Evolutionary conservation across 2,888 invertebrate species (phyloP).

Genomic region (Phragmatobia fuliginosa): DNA sequence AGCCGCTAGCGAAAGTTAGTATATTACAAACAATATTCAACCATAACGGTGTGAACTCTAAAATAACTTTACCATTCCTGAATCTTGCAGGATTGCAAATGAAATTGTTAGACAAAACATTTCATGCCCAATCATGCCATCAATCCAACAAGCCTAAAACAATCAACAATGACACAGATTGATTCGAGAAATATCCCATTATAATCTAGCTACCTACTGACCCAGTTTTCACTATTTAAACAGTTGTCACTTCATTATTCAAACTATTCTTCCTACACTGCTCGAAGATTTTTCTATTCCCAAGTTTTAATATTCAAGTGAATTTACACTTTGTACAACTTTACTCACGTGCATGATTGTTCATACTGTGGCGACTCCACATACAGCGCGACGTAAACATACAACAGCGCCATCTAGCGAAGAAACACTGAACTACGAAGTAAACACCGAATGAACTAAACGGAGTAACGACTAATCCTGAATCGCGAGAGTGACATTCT

Average conservation of each 20-base stretch:
- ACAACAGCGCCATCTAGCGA: too few relatives aligned
- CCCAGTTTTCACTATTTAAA: conserved; percentile 17
- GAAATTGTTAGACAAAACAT: conserved; percentile 5
- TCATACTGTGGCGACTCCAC: too few relatives aligned
- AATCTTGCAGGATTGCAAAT: not conserved
- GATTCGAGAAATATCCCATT: not conserved
- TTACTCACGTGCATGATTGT: too few relatives aligned
- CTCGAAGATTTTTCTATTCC: not conserved
- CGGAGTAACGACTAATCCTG: too few relatives aligned
- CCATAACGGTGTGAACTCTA: not conserved
- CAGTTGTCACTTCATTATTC: conserved; percentile 12
- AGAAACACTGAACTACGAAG: too few relatives aligned
- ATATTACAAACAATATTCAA: too few relatives aligned
- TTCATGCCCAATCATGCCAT: conserved; percentile 11
- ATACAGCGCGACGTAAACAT: too few relatives aligned
- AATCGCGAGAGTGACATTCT: too few relatives aligned
- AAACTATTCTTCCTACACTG: not conserved
- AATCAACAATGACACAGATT: conserved; percentile 15
- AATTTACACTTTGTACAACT: too few relatives aligned
- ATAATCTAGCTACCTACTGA: conserved; percentile 15
- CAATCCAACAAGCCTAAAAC: conserved; percentile 14
- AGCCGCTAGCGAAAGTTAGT: too few relatives aligned
- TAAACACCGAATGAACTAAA: too few relatives aligned
- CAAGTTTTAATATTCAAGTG: not conserved
- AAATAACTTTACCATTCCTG: not conserved